These are phyloP conservation scores for Galeopsomyia nigrocyanea DNA, from an alignment of 2,888 invertebrate species.

Conservation along the genomic window DNA sequence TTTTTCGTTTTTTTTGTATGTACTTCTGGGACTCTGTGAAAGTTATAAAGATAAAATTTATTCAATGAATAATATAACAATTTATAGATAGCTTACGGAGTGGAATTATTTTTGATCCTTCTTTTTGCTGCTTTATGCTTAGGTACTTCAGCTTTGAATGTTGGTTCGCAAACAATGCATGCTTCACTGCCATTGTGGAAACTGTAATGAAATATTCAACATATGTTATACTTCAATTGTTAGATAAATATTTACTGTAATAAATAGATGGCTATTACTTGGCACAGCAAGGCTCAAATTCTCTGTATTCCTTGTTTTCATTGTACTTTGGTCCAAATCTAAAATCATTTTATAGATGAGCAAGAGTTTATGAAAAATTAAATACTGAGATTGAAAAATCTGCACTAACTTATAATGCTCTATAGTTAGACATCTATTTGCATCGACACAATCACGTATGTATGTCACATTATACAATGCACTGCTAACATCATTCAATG, in stretches of 20 bases:
- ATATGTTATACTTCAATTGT: background rate
- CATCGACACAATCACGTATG: conserved; percentile 46
- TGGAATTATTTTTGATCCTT: conserved; percentile 9
- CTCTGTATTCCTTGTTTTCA: conserved; percentile 35
- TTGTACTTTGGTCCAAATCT: conserved; percentile 38
- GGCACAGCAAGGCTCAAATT: conserved; percentile 45
- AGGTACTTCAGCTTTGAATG: conserved; percentile 7
- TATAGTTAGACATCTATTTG: conserved; percentile 44
- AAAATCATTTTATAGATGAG: background rate
- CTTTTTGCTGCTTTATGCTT: conserved; percentile 11
- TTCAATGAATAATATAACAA: conserved; percentile 3
- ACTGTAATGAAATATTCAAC: conserved; percentile 8
- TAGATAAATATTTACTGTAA: too few relatives aligned
- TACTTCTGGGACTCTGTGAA: background rate
- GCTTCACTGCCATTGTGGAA: conserved; percentile 40
- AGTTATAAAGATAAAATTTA: conserved; percentile 1
- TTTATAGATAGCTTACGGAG: conserved; percentile 16
- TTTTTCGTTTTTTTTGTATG: background rate
- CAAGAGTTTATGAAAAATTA: background rate
- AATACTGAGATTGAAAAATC: background rate
- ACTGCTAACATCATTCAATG: background rate
- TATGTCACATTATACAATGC: conserved; percentile 41
- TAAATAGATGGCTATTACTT: conserved; percentile 24
- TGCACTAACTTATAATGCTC: conserved; percentile 41
- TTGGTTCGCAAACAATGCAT: conserved; percentile 43